Percentiles rank a stretch among this genome's conserved stretches.
Conservation (phyloP, 1,140 invertebrate genomes). For the Hyles euphorbiae region DNA sequence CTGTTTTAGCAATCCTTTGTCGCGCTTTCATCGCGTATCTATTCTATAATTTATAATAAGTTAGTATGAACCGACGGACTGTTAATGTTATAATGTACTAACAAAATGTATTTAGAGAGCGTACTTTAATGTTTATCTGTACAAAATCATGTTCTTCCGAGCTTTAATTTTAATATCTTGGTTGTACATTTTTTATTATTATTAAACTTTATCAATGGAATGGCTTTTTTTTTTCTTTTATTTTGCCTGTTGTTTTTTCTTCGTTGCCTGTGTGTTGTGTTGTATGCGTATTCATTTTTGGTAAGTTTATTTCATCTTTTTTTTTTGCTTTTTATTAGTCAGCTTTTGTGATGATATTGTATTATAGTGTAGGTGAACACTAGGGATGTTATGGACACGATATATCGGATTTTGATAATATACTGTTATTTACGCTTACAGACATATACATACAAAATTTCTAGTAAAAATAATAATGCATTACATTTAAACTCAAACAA, state of each 20-base stretch:
- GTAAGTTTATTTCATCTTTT: constrained; percentile 38
- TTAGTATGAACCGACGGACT: constrained; percentile 23
- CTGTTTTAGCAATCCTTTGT: too few species aligned
- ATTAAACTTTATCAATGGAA: constrained; percentile 69
- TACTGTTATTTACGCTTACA: too few species aligned
- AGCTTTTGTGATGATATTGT: constrained; percentile 4
- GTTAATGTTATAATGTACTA: constrained; percentile 26
- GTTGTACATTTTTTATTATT: constrained; percentile 68
- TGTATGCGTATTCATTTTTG: constrained; percentile 30
- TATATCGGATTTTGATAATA: too few species aligned
- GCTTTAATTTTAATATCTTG: constrained; percentile 68
- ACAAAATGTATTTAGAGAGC: constrained; percentile 25
- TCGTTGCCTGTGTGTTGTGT: constrained; percentile 50
- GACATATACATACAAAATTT: too few species aligned
- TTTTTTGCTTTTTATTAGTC: constrained; percentile 22
- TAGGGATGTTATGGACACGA: background rate
- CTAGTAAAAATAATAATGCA: too few species aligned
- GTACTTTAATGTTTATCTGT: constrained; percentile 47
- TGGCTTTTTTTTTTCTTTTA: constrained; percentile 60
- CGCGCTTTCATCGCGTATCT: too few species aligned
- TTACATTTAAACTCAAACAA: too few species aligned
- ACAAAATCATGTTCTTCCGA: constrained; percentile 64
- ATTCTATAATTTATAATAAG: background rate
- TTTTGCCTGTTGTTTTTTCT: constrained; percentile 43
- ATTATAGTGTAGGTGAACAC: background rate